Conservation (phyloP, 2,888 invertebrate species). For the Auanema freiburgensis region DNA sequence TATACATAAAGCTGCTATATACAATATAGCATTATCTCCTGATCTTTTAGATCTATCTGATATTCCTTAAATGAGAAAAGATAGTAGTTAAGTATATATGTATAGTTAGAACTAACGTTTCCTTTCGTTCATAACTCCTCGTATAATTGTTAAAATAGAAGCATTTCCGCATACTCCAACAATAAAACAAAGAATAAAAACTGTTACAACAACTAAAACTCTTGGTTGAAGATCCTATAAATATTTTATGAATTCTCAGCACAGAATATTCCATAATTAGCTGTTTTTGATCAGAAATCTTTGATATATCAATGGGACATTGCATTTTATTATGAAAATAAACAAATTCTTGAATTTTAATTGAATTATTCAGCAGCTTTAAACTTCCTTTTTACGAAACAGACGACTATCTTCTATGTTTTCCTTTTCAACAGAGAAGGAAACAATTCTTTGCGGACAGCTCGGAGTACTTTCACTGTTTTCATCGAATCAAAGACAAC, state of each 20-base stretch:
- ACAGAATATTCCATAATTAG: too few species aligned
- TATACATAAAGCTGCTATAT: slow-evolving; percentile 58
- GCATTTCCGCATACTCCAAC: slow-evolving; percentile 60
- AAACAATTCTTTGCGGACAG: too few species aligned
- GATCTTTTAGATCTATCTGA: slow-evolving; percentile 29
- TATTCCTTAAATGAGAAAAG: background rate
- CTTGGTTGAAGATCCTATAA: slow-evolving; percentile 55
- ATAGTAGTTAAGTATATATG: background rate
- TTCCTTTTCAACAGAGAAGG: too few species aligned
- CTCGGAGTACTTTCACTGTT: too few species aligned
- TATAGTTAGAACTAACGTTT: slow-evolving; percentile 8
- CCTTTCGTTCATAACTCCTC: slow-evolving; percentile 52
- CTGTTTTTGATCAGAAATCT: too few species aligned
- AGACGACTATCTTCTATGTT: background rate
- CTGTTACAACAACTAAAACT: slow-evolving; percentile 53
- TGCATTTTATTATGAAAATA: too few species aligned
- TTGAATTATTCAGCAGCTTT: too few species aligned
- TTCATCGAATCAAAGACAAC: too few species aligned
- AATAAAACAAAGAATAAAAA: slow-evolving; percentile 58
- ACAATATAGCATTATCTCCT: slow-evolving; percentile 58
- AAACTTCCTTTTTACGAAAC: background rate
- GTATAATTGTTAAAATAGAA: slow-evolving; percentile 56
- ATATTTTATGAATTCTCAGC: background rate
- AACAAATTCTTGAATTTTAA: too few species aligned
- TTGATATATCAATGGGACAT: too few species aligned